A percentile compares a stretch with the other conserved stretches of the same genome.
Evolutionary conservation across 2,888 invertebrate species (phyloP).

Genomic region (Lordiphosa andalusiaca): DNA sequence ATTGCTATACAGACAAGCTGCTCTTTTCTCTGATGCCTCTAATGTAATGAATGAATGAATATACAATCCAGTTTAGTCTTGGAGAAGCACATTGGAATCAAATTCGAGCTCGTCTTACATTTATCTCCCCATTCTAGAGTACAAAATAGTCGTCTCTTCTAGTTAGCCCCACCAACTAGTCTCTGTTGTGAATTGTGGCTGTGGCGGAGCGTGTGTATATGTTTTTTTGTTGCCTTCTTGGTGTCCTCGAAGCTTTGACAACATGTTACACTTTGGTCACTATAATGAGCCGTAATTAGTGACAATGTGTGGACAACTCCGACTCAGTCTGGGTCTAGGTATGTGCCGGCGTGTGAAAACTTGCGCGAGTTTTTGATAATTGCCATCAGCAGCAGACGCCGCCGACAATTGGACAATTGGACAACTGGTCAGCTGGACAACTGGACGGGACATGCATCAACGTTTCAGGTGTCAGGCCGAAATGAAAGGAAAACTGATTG

Average conservation of each 20-base stretch:
- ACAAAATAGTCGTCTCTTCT: background rate
- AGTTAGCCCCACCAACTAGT: constrained; percentile 21
- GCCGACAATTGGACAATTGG: constrained; percentile 19
- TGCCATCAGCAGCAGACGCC: constrained; percentile 46
- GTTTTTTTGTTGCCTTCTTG: constrained; percentile 32
- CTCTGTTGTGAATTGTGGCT: constrained; percentile 62
- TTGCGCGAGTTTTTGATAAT: constrained; percentile 71
- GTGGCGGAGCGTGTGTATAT: constrained; percentile 36
- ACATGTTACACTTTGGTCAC: constrained; percentile 76
- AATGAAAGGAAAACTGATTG: constrained; percentile 72
- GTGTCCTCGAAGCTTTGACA: constrained; percentile 62
- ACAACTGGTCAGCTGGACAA: constrained; percentile 9
- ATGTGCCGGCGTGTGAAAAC: constrained; percentile 60
- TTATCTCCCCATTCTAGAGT: background rate
- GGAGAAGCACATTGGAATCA: no score
- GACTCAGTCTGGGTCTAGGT: constrained; percentile 3
- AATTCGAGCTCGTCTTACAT: no score
- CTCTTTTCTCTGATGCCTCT: no score
- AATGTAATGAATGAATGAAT: no score
- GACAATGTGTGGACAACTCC: constrained; percentile 55
- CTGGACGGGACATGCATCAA: constrained; percentile 57
- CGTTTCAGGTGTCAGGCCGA: constrained; percentile 54
- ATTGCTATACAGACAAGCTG: no score
- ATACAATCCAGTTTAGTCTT: no score
- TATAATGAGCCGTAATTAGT: constrained; percentile 75